Base-by-base conservation (phyloP, 2,888 invertebrate species). In the Chrysotoxum bicinctum region DNA sequence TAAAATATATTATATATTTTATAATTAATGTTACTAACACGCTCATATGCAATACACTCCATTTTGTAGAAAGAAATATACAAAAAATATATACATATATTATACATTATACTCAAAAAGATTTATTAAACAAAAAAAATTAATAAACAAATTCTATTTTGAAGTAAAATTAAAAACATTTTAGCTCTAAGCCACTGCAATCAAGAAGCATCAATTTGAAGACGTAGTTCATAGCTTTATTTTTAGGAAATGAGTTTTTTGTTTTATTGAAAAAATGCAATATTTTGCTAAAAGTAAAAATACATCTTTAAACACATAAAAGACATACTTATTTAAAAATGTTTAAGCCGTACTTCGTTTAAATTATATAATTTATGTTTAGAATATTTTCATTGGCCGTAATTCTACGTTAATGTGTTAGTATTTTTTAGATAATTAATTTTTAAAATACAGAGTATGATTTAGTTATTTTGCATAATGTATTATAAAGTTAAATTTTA, bases 1-100 rank as follows among this genome's bases (percentile, higher is more conserved):
- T 81, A 80, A 80, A 85, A 73, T 43, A 77, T 64, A 52, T 12
- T 12, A 77, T 56, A 66, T 64, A 72, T 56, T 52, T 74, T 35
- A 58, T 69, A 45, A 73, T 23, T 35, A 85, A 68, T 43, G 58
- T 70, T 74, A 74, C 64, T 62, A 79, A 78, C 74, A 79, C 72
- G 66, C 72, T 80, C 80, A 80, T 50, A 50, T 76, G 85, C 85
- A 80, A 85, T 80, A 85, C 85, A 85, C 85, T 85, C 85, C 85
- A 85, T 85, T 81, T 81, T 81, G 76, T 85, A 80, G 76, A 76
- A 54, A 52, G 70, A 72, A 70, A 37, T 35, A 62, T 72, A 56
- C 52, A 68, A 66, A 66, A 19, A 37, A 64, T 50, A 50, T 19
- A 58, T 48, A 75, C 8, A 68, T 62, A 83, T 69, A 14, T 64